These are phyloP conservation scores for Peromyscus eremicus DNA, from an alignment of 2,797 vertebrate species.

Conservation along the genomic window DNA sequence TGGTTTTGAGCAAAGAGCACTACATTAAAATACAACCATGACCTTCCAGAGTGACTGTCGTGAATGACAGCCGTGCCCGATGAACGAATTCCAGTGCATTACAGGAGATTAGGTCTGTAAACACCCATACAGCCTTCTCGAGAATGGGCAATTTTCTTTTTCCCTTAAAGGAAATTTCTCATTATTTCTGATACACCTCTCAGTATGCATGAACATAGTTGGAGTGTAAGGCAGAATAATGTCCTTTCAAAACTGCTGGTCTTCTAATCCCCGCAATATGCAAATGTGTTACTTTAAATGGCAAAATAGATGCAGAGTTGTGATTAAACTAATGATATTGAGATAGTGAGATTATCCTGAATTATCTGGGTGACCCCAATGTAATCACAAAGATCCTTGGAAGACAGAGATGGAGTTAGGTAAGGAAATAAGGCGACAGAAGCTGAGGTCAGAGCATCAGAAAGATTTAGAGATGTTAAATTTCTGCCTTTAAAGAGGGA, in stretches of 20 bases:
- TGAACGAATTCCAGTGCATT: conserved; percentile 33
- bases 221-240: conserved; percentile 16
- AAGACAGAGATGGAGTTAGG: not conserved
- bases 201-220: conserved; percentile 41
- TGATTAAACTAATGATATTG: conserved; percentile 12
- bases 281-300: not conserved
- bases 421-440: not conserved
- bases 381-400: conserved; percentile 26
- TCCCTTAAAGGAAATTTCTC: conserved; percentile 10
- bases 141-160: conserved; percentile 50
- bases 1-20: conserved; percentile 1
- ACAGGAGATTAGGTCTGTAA: conserved; percentile 52
- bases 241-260: not conserved
- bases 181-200: conserved; percentile 47
- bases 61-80: conserved; percentile 40
- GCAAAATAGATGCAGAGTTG: not conserved
- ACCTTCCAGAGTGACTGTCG: conserved; percentile 63
- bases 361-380: not conserved
- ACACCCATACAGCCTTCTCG: not conserved
- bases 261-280: not conserved
- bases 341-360: not conserved
- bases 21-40: conserved; percentile 55
- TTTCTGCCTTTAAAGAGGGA: not conserved
- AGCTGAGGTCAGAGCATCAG: not conserved
- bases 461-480: not conserved